Evolutionary conservation across 1,140 invertebrate species (phyloP), one percentile per base, ranked within the genome.

Genomic region (Melitaea cinxia): DNA sequence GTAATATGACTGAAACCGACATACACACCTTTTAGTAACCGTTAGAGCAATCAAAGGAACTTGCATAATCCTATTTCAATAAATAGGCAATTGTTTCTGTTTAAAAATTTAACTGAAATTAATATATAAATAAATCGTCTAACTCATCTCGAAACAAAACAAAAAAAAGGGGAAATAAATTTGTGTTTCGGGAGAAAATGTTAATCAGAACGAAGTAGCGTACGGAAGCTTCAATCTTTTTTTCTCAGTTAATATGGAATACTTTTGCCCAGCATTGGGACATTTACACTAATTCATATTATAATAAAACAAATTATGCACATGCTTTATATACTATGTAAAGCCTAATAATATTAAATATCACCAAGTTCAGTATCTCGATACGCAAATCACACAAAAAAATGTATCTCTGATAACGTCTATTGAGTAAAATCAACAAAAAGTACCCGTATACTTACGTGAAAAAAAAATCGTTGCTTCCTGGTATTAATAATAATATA

Each of bases 41-140:
- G 72, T 74, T 70, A 59, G 67, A 77, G 61, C 75, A 72, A 72
- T 72, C 67, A 70, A 64, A 61, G 59, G 26, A 52, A 30, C 53
- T 56, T 47, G 58, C 39, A 65, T 68, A 77, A 73, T 71, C 59
- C 64, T 23, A 57, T 21, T 65, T 57, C 39, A 35, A 65, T 21
- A 45, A 39, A 65, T 55, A 33, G 30, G 45, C 14, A 49, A 50
- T 37, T 23, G 24, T 52, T 50, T 42, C 45, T 52, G 19, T 60
- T 26, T 47, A 10, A 3, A 47, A 21, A 47, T 47, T 47, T 10
- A 1, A 12, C 10, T 23, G 12, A 21, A 24, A 21, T 3, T 10
- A 2, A n/a, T 2, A 17, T 33, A 33, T 2, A 12, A 1, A 9
- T 12, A 33, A 33, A 33, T 39, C 14, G n/a, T 2, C n/a, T n/a